Evolutionary conservation across 2,113 vertebrate genomes (phyloP).

Genomic region (Ranitomeya imitator): DNA sequence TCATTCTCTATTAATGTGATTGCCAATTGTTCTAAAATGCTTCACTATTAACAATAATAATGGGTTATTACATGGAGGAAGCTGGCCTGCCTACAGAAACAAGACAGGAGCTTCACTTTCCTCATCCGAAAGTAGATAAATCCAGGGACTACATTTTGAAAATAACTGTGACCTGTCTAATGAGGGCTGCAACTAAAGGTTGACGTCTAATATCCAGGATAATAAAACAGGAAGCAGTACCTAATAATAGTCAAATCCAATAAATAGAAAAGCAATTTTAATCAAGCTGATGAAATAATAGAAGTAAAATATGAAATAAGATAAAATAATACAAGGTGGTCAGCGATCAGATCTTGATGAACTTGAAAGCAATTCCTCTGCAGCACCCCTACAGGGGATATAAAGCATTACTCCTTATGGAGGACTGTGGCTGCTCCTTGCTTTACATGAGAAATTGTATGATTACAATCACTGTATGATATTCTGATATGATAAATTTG

Average conservation of each 20-base stretch:
- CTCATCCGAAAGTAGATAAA: not conserved
- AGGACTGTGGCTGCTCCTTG: no score
- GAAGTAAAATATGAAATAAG: not conserved
- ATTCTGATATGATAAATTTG: no score
- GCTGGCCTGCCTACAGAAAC: not conserved
- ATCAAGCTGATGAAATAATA: not conserved
- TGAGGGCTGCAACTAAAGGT: not conserved
- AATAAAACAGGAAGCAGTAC: not conserved
- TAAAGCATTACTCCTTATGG: not conserved
- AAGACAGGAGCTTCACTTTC: not conserved
- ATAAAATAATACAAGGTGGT: not conserved
- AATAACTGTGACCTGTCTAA: not conserved
- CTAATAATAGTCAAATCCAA: not conserved
- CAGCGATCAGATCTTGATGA: not conserved
- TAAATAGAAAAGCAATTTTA: not conserved
- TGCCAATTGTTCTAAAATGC: not conserved
- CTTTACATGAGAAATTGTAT: no score
- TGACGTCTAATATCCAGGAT: not conserved
- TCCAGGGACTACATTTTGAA: not conserved
- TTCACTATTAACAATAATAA: slow-evolving; percentile 2
- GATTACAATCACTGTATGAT: no score
- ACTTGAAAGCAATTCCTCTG: not conserved
- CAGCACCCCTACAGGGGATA: not conserved
- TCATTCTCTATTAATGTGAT: not conserved
- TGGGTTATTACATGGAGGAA: not conserved